Percentiles rank a stretch among this genome's conserved stretches.
phyloP scores from a whole-genome alignment of 2,888 invertebrate genomes.

The Nymphalis c-album region DNA sequence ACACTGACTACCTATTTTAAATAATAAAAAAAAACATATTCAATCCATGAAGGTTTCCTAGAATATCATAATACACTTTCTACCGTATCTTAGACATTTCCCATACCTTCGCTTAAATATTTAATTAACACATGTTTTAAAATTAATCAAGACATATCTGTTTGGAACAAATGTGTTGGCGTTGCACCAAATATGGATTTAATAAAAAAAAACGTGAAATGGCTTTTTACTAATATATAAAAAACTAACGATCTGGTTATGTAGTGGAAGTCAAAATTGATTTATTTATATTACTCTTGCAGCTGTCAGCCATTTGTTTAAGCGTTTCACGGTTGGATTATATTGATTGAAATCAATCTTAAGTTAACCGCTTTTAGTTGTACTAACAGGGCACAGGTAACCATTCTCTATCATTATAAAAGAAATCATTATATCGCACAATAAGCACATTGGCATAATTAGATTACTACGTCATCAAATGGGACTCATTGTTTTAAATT shows the following conservation, averaged over 20 bases:
- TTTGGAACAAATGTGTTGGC: slow-evolving; percentile 9
- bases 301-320: slow-evolving; percentile 6
- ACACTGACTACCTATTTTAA: no score
- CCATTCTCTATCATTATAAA: no score
- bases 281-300: background rate
- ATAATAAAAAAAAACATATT: no score
- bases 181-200: slow-evolving; percentile 19
- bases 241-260: slow-evolving; percentile 1
- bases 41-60: no score
- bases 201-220: slow-evolving; percentile 10
- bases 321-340: background rate
- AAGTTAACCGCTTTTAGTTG: no score
- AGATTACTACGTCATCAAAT: background rate
- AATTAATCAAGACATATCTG: slow-evolving; percentile 16
- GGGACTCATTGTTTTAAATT: no score
- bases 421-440: no score
- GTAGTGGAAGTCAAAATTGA: background rate
- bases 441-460: background rate
- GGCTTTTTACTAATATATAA: slow-evolving; percentile 2
- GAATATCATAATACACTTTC: no score
- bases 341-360: no score
- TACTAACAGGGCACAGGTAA: no score
- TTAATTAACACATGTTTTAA: background rate
- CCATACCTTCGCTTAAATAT: no score
- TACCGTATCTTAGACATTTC: no score